Evolutionary conservation across 2,113 vertebrate genomes (phyloP).

Genomic region (Dicrurus megarhynchus): DNA sequence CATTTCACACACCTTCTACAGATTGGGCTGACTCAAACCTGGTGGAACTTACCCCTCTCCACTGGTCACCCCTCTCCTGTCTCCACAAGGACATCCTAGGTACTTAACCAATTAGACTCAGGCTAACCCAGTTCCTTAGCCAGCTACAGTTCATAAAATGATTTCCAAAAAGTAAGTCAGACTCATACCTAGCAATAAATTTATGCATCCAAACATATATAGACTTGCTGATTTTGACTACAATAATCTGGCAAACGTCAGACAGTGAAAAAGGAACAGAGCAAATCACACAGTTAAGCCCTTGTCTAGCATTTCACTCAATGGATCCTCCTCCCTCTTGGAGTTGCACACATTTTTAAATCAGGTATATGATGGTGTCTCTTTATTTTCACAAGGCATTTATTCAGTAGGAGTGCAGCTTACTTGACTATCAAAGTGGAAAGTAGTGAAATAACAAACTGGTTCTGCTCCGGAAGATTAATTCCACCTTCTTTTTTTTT

Average conservation of each 20-base stretch:
- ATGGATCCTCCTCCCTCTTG: background rate
- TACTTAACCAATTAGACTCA: background rate
- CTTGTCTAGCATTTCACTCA: background rate
- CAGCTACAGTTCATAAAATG: background rate
- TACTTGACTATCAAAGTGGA: background rate
- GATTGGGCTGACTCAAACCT: background rate
- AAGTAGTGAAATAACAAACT: background rate
- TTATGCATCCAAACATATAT: rapidly evolving
- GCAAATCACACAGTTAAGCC: background rate
- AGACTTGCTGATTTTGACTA: background rate
- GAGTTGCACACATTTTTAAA: background rate
- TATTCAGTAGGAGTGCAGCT: background rate
- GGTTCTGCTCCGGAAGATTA: background rate
- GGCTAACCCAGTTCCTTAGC: background rate
- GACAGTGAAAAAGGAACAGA: background rate
- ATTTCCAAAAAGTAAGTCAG: background rate
- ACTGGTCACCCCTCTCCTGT: background rate
- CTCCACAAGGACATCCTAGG: background rate
- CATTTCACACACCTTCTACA: background rate
- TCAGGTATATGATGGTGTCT: background rate
- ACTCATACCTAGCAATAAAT: background rate
- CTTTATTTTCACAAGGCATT: background rate
- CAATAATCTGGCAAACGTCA: background rate
- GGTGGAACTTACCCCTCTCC: background rate
- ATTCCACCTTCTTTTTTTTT: background rate